A percentile compares a stretch with the other conserved stretches of the same genome.
phyloP scores from a whole-genome alignment of 35 echinoderm and acorn worm species.

The Patiria miniata region DNA sequence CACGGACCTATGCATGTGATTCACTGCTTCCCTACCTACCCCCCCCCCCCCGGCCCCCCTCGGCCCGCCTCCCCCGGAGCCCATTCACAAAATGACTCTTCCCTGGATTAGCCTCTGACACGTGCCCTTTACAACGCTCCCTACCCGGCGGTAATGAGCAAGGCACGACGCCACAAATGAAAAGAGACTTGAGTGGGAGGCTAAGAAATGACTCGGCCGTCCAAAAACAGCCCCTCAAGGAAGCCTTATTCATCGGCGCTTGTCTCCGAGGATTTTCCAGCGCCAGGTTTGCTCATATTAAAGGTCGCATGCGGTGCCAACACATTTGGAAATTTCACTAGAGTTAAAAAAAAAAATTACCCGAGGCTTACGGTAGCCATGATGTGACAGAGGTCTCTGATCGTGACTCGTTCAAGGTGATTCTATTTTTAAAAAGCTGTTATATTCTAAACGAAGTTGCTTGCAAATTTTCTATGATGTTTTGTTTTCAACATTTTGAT shows the following conservation, averaged over 20 bases:
- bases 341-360: no score
- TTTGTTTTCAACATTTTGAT: no score
- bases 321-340: no score
- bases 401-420: no score
- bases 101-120: background rate
- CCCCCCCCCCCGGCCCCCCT: no score
- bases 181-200: background rate
- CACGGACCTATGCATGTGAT: background rate
- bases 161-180: background rate
- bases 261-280: background rate
- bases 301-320: no score
- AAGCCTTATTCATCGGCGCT: background rate
- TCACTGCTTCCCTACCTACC: no score
- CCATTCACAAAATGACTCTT: background rate
- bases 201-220: background rate
- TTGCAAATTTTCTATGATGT: no score
- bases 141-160: background rate
- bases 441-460: no score
- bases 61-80: background rate
- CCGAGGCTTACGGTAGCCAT: no score
- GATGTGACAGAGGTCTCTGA: no score
- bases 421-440: no score
- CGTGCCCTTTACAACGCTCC: background rate
- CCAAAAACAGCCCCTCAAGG: constrained; percentile 11
- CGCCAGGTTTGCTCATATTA: background rate